Evolutionary conservation across 2,797 vertebrate species (phyloP), one percentile per base, ranked within the genome.

Genomic region (Hapalemur alaotrensis): DNA sequence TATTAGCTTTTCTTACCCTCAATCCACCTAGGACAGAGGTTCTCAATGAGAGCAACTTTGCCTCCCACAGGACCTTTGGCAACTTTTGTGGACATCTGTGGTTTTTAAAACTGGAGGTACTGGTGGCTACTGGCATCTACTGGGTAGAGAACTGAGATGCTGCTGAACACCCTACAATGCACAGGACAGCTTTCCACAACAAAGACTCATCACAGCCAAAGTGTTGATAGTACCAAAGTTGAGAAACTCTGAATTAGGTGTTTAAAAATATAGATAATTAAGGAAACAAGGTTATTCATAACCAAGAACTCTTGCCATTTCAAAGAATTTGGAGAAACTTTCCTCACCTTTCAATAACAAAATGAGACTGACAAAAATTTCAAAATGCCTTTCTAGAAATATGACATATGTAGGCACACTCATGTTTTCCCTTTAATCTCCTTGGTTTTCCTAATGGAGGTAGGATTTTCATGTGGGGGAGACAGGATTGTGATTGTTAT

Each of bases 381-480:
- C 59, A 88, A 86, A 95, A 48, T 32, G 17, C 17, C 48, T 88
- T 92, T 87, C 46, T 22, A 78, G 76, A 95, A 95, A 84, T 32
- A 61, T 23, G 38, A 43, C 57, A n/a, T 23, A 14, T n/a, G 5
- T 30, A 76, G 28, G 48, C 46, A 92, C 6, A 54, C 7, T 59
- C 61, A 41, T 75, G n/a, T 30, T 72, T 63, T 35, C 20, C 10
- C 83, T 95, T 80, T 32, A 57, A 65, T 57, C 75, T 65, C 50
- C 22, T 72, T 73, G 41, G 1, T 78, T 86, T 88, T 89, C n/a
- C 30, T 83, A 70, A 65, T 46, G 3, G 10, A 48, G n/a, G 41
- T 30, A n/a, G 30, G 41, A 38, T 35, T 84, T 86, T 7, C 4
- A 0, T 48, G 1, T 54, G 2, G 7, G 25, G 54, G 28, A 65